Evolutionary conservation across 2,888 invertebrate species (phyloP).

Genomic region (Pheosia tremula): DNA sequence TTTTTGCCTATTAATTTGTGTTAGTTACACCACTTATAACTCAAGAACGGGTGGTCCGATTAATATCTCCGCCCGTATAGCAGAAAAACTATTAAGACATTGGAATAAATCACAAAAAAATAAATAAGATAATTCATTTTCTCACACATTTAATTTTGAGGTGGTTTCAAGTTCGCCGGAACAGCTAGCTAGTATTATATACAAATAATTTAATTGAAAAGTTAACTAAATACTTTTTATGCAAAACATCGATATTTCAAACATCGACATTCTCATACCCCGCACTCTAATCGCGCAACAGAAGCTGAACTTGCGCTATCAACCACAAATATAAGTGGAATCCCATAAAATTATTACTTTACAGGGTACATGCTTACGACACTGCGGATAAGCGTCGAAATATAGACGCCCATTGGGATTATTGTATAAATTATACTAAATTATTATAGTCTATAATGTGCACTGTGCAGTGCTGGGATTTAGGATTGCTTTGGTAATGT

Average conservation of each 20-base stretch:
- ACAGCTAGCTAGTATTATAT: too few species aligned
- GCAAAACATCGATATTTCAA: not conserved
- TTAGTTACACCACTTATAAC: too few species aligned
- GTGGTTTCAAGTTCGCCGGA: too few species aligned
- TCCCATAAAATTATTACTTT: constrained; percentile 57
- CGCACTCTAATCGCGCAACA: not conserved
- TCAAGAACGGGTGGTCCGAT: too few species aligned
- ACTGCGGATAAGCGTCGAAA: not conserved
- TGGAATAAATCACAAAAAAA: too few species aligned
- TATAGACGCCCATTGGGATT: not conserved
- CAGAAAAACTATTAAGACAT: too few species aligned
- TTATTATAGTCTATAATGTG: not conserved
- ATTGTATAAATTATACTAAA: not conserved
- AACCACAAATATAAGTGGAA: constrained; percentile 45
- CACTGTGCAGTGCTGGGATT: not conserved
- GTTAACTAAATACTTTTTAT: not conserved
- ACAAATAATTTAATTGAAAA: too few species aligned
- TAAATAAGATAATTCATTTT: too few species aligned
- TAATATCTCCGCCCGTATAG: too few species aligned
- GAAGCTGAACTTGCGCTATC: not conserved
- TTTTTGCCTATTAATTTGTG: too few species aligned
- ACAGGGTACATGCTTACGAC: constrained; percentile 12
- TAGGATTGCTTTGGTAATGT: too few species aligned
- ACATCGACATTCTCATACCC: not conserved
- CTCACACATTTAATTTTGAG: too few species aligned